Evolutionary conservation across 2,888 invertebrate genomes (phyloP), one percentile per base, ranked within the genome.

Genomic region (Serripes groenlandicus): DNA sequence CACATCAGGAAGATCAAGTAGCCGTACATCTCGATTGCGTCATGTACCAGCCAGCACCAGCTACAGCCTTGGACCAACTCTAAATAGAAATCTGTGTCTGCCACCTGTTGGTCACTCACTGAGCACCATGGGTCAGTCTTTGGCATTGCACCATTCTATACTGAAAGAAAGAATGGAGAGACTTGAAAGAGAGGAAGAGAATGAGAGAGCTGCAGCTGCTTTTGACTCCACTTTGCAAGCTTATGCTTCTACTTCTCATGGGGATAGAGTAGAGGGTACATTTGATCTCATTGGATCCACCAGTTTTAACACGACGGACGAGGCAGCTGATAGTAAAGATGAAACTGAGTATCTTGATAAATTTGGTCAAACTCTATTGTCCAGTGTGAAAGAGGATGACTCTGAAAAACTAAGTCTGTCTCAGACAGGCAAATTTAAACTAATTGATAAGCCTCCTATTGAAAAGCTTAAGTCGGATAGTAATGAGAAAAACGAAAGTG

Each of bases 51-150:
- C 66, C 9, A 89, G 88, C 66, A 88, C 90, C 52, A 89, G 89
- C 64, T 87, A 88, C 42, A 86, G 88, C n/a, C 81, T 89, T 28
- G 89, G 89, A 78, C 90, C 89, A 64, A 85, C 89, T 11, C 84
- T 93, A 34, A 94, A 94, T 83, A 90, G 90, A 75, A 94, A 93
- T 78, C 84, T 90, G 26, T 92, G 93, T 86, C 90, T 94, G 74
- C 94, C 94, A 9, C 94, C 94, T 15, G 92, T 93, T 4, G 93
- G 93, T 23, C 90, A 91, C 73, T 87, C 90, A 0, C 86, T 89
- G 21, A 81, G 83, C 49, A 81, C 82, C 56, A 68, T 84, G 71
- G 72, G 84, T 66, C 83, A 87, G 70, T 87, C 85, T 4, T 73
- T 85, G 11, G 77, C 83, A 30, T 69, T 85, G 66, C 81, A 81